A percentile compares a stretch with the other conserved stretches of the same genome.
phyloP scores from a whole-genome alignment of 2,888 invertebrate genomes.

The Aromia moschata region DNA sequence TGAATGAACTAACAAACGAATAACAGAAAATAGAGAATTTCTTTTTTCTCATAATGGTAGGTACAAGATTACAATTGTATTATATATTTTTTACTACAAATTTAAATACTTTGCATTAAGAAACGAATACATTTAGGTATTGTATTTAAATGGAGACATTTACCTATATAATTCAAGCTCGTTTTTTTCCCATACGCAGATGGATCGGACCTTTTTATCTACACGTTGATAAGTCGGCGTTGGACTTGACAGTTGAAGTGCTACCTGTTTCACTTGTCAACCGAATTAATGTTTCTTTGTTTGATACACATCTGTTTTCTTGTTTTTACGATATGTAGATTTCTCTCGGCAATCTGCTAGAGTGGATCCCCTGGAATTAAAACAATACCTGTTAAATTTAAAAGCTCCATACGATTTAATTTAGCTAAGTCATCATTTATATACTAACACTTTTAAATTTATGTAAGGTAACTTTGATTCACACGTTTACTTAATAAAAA shows the following conservation, averaged over 20 bases:
- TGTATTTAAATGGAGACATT: constrained; percentile 39
- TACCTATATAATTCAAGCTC: constrained; percentile 26
- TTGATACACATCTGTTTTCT: constrained; percentile 17
- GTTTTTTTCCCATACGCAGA: constrained; percentile 30
- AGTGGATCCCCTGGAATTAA: constrained; percentile 10
- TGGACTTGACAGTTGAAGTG: constrained; percentile 40
- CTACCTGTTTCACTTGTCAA: constrained; percentile 39
- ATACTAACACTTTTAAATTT: constrained; percentile 20
- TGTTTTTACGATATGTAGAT: constrained; percentile 8
- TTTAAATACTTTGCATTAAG: background rate
- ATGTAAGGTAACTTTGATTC: constrained; percentile 27
- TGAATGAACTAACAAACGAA: too few relatives aligned
- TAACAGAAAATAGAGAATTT: too few relatives aligned
- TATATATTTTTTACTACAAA: background rate
- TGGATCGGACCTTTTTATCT: constrained; percentile 26
- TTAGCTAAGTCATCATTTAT: background rate
- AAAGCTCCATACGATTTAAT: background rate
- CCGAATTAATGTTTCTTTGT: constrained; percentile 37
- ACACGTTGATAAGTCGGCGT: constrained; percentile 32
- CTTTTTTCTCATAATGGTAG: background rate
- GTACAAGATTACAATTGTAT: background rate
- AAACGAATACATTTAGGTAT: constrained; percentile 15
- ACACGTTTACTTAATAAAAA: too few relatives aligned
- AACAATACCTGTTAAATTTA: constrained; percentile 5
- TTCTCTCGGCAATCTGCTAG: constrained; percentile 2